These are phyloP conservation scores for Stratiolaelaps scimitus DNA, from an alignment of 1,140 invertebrate species.

Conservation along the genomic window DNA sequence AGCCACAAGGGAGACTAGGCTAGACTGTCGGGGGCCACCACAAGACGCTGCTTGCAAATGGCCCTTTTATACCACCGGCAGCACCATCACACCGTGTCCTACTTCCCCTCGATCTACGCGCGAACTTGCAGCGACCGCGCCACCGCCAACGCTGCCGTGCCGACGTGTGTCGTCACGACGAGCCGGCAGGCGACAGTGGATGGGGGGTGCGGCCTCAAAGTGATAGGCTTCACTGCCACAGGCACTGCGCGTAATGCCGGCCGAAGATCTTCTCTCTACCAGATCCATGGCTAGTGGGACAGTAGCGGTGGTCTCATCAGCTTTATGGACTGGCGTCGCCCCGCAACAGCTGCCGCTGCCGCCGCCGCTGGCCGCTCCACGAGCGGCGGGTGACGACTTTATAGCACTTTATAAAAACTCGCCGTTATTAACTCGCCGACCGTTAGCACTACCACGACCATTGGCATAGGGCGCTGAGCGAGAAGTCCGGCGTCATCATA, in stretches of 20 bases:
- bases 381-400: not conserved
- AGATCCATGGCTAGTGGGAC: too few relatives aligned
- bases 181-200: not conserved
- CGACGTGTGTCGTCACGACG: not conserved
- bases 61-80: conserved; percentile 25
- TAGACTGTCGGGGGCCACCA: not conserved
- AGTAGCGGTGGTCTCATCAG: too few relatives aligned
- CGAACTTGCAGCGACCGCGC: not conserved
- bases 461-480: too few relatives aligned
- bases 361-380: not conserved
- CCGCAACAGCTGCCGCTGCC: not conserved
- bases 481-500: too few relatives aligned
- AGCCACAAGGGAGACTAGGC: too few relatives aligned
- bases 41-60: conserved; percentile 23
- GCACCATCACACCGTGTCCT: not conserved
- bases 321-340: too few relatives aligned
- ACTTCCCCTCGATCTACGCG: not conserved
- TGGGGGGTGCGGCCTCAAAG: not conserved
- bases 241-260: too few relatives aligned
- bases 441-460: too few relatives aligned
- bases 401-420: conserved; percentile 28
- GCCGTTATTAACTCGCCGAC: too few relatives aligned
- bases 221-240: too few relatives aligned
- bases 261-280: too few relatives aligned
- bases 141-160: too few relatives aligned